Evolutionary conservation across 2,113 vertebrate species (phyloP).

Genomic region (Leucosticte australis): DNA sequence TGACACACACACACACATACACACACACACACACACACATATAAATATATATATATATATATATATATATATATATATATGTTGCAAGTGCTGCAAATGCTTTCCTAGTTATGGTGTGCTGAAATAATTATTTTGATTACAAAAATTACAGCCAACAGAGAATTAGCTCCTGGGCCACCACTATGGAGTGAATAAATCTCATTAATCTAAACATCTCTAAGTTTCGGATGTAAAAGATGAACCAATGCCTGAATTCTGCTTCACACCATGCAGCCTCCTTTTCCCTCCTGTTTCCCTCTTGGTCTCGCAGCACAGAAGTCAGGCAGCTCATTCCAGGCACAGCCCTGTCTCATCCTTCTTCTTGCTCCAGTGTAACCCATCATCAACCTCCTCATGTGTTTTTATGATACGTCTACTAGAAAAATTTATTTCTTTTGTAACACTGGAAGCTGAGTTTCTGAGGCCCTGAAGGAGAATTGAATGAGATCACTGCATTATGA

Average conservation of each 20-base stretch:
- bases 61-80: no score
- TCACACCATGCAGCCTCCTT: not conserved
- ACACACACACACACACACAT: not conserved
- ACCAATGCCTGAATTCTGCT: not conserved
- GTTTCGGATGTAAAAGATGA: not conserved
- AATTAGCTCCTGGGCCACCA: not conserved
- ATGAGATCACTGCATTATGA: not conserved
- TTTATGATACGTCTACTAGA: not conserved
- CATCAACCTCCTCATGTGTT: not conserved
- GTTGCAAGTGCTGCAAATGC: not conserved
- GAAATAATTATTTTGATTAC: not conserved
- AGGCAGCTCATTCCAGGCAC: not conserved
- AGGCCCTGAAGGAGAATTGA: not conserved
- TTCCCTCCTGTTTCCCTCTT: not conserved
- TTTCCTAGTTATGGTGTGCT: not conserved
- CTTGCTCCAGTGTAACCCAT: not conserved
- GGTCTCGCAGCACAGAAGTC: not conserved
- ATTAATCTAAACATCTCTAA: not conserved
- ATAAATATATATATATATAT: no score
- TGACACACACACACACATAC: not conserved
- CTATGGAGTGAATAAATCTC: not conserved
- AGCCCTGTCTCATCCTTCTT: not conserved
- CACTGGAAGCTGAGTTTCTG: not conserved
- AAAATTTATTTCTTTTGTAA: not conserved
- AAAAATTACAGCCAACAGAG: not conserved